Percentiles rank a stretch among this genome's conserved stretches.
These are phyloP conservation scores for Reticulitermes lucifugus DNA, from an alignment of 2,888 invertebrate genomes.

Conservation along the genomic window DNA sequence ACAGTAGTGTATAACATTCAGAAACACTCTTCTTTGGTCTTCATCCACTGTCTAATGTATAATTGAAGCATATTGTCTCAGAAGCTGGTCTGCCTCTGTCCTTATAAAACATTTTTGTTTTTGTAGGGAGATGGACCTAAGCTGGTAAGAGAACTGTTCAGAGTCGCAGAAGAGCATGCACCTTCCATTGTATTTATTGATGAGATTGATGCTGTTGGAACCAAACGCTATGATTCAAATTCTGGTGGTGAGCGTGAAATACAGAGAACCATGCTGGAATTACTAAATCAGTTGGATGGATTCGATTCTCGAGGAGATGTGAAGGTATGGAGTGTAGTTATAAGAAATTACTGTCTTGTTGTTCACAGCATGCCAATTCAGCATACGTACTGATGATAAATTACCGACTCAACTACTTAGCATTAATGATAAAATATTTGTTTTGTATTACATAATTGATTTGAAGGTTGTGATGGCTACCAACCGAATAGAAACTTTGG, in stretches of 20 bases:
- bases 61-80: no score
- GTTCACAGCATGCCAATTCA: no score
- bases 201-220: slow-evolving; percentile 99
- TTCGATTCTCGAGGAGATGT: slow-evolving; percentile 97
- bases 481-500: slow-evolving; percentile 97
- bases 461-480: slow-evolving; percentile 94
- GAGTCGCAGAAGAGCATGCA: slow-evolving; percentile 99
- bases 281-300: slow-evolving; percentile 98
- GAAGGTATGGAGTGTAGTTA: slow-evolving; percentile 71
- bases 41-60: no score
- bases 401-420: no score
- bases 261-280: slow-evolving; percentile 98
- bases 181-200: slow-evolving; percentile 99
- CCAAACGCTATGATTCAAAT: slow-evolving; percentile 95
- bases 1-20: no score
- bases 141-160: slow-evolving; percentile 95
- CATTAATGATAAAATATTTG: no score
- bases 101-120: neutral
- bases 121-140: slow-evolving; percentile 96
- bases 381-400: no score
- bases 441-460: neutral
- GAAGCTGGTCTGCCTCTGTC: no score
- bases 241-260: slow-evolving; percentile 99
- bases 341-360: no score
- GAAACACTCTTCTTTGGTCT: no score